phyloP scores from a whole-genome alignment of 2,888 invertebrate species.

The Ectropis crepuscularia region DNA sequence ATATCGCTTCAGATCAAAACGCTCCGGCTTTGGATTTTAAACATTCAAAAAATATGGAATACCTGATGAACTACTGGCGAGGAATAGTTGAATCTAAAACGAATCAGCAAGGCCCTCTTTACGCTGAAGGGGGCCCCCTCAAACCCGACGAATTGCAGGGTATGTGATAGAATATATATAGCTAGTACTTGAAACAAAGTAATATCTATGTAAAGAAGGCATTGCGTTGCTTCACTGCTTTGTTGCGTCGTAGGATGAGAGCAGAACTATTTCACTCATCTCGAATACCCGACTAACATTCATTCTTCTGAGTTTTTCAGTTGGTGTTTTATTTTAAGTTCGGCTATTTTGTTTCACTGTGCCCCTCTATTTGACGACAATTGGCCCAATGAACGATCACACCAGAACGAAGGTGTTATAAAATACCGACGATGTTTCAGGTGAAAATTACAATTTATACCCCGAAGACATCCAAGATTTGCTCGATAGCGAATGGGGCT shows the following conservation, averaged over 20 bases:
- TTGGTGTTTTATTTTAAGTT: constrained; percentile 55
- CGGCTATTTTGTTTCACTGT: constrained; percentile 55
- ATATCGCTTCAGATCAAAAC: constrained; percentile 45
- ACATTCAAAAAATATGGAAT: constrained; percentile 73
- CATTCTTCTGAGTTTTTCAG: constrained; percentile 55
- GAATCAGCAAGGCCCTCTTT: constrained; percentile 65
- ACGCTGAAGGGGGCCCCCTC: constrained; percentile 77
- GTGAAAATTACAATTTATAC: constrained; percentile 80
- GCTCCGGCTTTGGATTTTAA: constrained; percentile 50
- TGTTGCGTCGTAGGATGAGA: constrained; percentile 65
- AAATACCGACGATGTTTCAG: constrained; percentile 79
- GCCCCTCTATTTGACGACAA: constrained; percentile 52
- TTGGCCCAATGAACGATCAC: constrained; percentile 51
- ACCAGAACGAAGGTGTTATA: constrained; percentile 65
- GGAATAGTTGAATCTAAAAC: constrained; percentile 64
- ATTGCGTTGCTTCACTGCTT: constrained; percentile 70
- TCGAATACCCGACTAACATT: constrained; percentile 51
- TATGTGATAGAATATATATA: constrained; percentile 45
- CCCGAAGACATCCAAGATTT: constrained; percentile 84
- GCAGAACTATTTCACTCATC: constrained; percentile 61
- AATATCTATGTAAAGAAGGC: constrained; percentile 53
- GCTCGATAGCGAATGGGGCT: constrained; percentile 89
- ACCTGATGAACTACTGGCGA: constrained; percentile 74
- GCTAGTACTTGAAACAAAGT: constrained; percentile 34
- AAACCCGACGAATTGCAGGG: constrained; percentile 72